A percentile compares a stretch with the other conserved stretches of the same genome.
phyloP scores from a whole-genome alignment of 2,113 vertebrate genomes.

The Clarias magur region DNA sequence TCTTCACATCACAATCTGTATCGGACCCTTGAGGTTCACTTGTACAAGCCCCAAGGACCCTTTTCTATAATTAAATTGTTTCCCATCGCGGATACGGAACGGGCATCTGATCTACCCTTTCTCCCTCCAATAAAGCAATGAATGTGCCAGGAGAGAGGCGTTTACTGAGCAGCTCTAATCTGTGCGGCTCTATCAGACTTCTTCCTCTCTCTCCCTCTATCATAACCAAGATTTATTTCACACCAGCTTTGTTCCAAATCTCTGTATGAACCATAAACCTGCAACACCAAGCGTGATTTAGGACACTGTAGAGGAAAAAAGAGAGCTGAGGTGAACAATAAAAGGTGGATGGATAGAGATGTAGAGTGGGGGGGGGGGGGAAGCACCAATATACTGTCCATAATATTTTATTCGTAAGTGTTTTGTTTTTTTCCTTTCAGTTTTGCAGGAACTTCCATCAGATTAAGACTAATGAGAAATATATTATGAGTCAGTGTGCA shows the following conservation, averaged over 20 bases:
- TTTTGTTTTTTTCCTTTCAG: not conserved
- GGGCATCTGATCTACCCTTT: conserved; percentile 1
- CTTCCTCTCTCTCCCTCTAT: not conserved
- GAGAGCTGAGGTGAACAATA: conserved; percentile 16
- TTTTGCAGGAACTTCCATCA: not conserved
- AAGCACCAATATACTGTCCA: not conserved
- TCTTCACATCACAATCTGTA: not conserved
- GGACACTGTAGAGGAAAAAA: not conserved
- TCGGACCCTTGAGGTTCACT: not conserved
- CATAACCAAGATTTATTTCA: conserved; percentile 40
- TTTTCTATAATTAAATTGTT: conserved; percentile 37
- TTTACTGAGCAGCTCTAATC: conserved; percentile 12
- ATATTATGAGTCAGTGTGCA: conserved; percentile 11
- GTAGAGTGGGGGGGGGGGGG: too few relatives aligned
- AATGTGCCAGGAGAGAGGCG: not conserved
- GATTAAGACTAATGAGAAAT: conserved; percentile 46
- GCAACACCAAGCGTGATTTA: conserved; percentile 26
- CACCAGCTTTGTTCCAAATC: conserved; percentile 28
- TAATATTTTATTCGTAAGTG: not conserved
- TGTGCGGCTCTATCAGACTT: not conserved
- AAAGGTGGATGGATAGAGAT: not conserved
- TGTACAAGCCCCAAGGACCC: not conserved
- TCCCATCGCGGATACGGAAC: conserved; percentile 7
- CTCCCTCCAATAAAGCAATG: conserved; percentile 25
- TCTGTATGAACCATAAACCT: conserved; percentile 30